Percentiles rank a stretch among this genome's conserved stretches.
Evolutionary conservation across 1,140 invertebrate species (phyloP).

Genomic region (Choristoneura fumiferana): DNA sequence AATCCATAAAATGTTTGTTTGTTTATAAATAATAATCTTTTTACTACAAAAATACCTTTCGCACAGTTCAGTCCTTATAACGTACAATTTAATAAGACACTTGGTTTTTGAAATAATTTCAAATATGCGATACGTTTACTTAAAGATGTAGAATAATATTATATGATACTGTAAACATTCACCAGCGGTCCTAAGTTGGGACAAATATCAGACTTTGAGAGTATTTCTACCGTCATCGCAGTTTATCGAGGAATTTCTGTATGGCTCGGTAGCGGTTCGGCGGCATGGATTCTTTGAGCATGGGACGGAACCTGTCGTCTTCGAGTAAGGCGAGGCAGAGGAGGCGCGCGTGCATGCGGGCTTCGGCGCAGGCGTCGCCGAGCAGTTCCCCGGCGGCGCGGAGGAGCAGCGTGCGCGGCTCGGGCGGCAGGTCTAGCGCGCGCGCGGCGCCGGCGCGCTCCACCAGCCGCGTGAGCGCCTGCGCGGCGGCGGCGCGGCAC

Average conservation of each 20-base stretch:
- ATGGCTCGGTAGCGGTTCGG: slow-evolving; percentile 83
- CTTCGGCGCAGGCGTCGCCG: slow-evolving; percentile 91
- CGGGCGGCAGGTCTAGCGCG: slow-evolving; percentile 85
- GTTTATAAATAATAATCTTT: slow-evolving; percentile 16
- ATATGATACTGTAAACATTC: too few species aligned
- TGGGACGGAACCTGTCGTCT: slow-evolving; percentile 81
- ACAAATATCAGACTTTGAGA: slow-evolving; percentile 9
- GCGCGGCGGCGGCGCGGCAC: slow-evolving; percentile 88
- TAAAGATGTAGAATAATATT: too few species aligned
- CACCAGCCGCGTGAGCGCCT: slow-evolving; percentile 85
- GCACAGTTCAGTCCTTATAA: slow-evolving; percentile 49
- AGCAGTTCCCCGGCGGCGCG: slow-evolving; percentile 89
- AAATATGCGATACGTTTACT: too few species aligned
- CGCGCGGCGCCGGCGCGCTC: slow-evolving; percentile 87
- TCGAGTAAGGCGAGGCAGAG: slow-evolving; percentile 81
- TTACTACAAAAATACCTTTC: slow-evolving; percentile 62
- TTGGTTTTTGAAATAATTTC: background rate
- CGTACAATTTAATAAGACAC: slow-evolving; percentile 10
- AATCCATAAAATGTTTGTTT: slow-evolving; percentile 15
- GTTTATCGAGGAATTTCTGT: slow-evolving; percentile 79
- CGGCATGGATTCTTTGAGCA: slow-evolving; percentile 83
- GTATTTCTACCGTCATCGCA: slow-evolving; percentile 44
- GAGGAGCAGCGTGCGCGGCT: slow-evolving; percentile 89
- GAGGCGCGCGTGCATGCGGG: slow-evolving; percentile 85
- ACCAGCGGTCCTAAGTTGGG: background rate